A percentile compares a stretch with the other conserved stretches of the same genome.
These are phyloP conservation scores for Lathronympha strigana DNA, from an alignment of 2,888 invertebrate species.

Conservation along the genomic window DNA sequence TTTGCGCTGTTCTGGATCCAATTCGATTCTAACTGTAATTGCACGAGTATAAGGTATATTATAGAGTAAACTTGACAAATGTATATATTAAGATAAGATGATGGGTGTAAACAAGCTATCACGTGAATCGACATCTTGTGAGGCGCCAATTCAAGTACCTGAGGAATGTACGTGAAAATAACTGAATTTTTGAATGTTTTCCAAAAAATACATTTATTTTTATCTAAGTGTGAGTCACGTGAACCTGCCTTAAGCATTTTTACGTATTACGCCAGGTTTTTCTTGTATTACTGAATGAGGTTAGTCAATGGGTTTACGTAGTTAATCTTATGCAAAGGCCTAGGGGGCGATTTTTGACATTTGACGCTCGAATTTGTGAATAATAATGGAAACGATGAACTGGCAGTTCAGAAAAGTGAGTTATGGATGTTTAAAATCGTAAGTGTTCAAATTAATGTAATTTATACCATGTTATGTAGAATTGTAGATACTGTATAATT, in stretches of 20 bases:
- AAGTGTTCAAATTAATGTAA: no score
- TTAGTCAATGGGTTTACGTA: neutral
- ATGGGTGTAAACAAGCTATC: constrained; percentile 33
- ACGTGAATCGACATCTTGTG: constrained; percentile 39
- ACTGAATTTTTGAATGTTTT: constrained; percentile 16
- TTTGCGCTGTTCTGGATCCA: neutral
- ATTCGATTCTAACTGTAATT: neutral
- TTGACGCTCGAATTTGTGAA: no score
- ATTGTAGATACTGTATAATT: no score
- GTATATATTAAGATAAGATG: constrained; percentile 23
- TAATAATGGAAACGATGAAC: no score
- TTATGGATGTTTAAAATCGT: no score
- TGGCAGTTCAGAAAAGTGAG: no score
- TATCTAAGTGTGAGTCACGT: neutral
- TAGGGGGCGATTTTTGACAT: no score
- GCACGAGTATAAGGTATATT: neutral
- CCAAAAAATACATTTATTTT: constrained; percentile 14
- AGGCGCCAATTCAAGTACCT: constrained; percentile 9
- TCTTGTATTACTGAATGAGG: neutral
- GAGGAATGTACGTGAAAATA: constrained; percentile 16
- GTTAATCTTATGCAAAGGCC: neutral
- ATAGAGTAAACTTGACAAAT: neutral
- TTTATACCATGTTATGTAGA: no score
- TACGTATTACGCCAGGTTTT: neutral
- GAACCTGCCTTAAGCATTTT: neutral